phyloP scores from a whole-genome alignment of 2,888 invertebrate genomes.

The Perizoma flavofasciatum region DNA sequence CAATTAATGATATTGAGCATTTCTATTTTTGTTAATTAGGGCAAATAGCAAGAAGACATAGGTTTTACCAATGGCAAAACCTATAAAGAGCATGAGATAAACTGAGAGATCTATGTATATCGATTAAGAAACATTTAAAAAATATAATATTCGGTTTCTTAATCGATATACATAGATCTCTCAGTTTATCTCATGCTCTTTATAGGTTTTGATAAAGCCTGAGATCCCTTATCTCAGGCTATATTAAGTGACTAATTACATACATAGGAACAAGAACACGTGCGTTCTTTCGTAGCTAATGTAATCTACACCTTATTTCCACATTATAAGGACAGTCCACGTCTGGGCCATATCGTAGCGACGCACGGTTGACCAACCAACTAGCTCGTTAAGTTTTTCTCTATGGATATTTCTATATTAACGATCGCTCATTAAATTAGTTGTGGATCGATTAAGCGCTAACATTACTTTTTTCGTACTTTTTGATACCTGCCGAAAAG shows the following conservation, averaged over 20 bases:
- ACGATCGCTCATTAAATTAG: conserved; percentile 24
- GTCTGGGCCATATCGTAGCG: conserved; percentile 15
- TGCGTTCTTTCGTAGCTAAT: conserved; percentile 6
- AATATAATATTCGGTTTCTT: too few species aligned
- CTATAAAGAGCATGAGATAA: conserved; percentile 10
- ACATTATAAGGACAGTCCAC: conserved; percentile 10
- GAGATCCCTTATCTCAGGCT: too few species aligned
- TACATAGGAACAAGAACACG: background rate
- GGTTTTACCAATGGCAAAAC: background rate
- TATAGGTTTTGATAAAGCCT: conserved; percentile 8
- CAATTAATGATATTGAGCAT: too few species aligned
- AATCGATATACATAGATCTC: too few species aligned
- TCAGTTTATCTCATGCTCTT: conserved; percentile 7
- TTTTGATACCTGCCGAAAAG: conserved; percentile 28
- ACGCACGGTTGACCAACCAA: conserved; percentile 21
- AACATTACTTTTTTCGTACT: conserved; percentile 34
- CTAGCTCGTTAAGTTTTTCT: conserved; percentile 23
- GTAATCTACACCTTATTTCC: conserved; percentile 10
- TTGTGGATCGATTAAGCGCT: conserved; percentile 25
- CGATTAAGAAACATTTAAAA: too few species aligned
- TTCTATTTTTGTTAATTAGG: too few species aligned
- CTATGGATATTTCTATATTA: conserved; percentile 22
- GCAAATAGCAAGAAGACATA: too few species aligned
- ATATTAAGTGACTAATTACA: background rate
- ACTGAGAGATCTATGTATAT: too few species aligned